Percentiles rank a stretch among this genome's conserved stretches.
These are phyloP conservation scores for Lypha dubia DNA, from an alignment of 2,888 invertebrate species.

Conservation along the genomic window DNA sequence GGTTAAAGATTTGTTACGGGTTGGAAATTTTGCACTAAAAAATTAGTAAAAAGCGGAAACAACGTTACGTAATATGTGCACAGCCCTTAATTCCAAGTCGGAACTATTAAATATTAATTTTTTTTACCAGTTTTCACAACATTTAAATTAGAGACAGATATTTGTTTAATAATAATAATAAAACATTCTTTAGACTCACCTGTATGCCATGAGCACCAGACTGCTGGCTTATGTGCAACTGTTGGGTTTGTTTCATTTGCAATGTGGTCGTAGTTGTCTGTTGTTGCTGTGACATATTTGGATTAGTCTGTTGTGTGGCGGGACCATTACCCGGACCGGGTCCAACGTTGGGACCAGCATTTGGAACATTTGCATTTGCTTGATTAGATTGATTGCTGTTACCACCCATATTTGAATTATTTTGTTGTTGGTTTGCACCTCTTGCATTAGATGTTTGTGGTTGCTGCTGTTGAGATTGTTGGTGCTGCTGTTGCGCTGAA, in stretches of 20 bases:
- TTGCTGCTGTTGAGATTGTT: slow-evolving; percentile 71
- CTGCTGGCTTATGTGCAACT: slow-evolving; percentile 93
- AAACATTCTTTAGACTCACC: slow-evolving; percentile 84
- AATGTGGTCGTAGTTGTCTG: slow-evolving; percentile 85
- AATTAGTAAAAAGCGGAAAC: too few relatives aligned
- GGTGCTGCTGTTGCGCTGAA: slow-evolving; percentile 73
- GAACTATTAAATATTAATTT: too few relatives aligned
- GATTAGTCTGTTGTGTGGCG: slow-evolving; percentile 70
- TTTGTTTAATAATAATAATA: too few relatives aligned
- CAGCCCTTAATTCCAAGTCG: too few relatives aligned
- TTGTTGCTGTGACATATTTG: slow-evolving; percentile 76
- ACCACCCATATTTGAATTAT: slow-evolving; percentile 70
- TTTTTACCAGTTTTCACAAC: too few relatives aligned
- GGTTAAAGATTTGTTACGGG: too few relatives aligned
- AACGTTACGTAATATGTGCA: too few relatives aligned
- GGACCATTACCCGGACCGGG: slow-evolving; percentile 75
- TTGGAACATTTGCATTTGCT: slow-evolving; percentile 77
- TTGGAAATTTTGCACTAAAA: too few relatives aligned
- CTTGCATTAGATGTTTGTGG: slow-evolving; percentile 74
- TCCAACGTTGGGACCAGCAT: slow-evolving; percentile 76
- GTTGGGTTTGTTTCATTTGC: slow-evolving; percentile 94
- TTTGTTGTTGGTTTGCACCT: slow-evolving; percentile 69
- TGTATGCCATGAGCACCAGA: slow-evolving; percentile 91
- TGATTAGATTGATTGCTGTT: slow-evolving; percentile 77
- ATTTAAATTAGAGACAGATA: neutral